Evolutionary conservation across 2,888 invertebrate genomes (phyloP), one percentile per base, ranked within the genome.

Genomic region (Apodemia hepburni): DNA sequence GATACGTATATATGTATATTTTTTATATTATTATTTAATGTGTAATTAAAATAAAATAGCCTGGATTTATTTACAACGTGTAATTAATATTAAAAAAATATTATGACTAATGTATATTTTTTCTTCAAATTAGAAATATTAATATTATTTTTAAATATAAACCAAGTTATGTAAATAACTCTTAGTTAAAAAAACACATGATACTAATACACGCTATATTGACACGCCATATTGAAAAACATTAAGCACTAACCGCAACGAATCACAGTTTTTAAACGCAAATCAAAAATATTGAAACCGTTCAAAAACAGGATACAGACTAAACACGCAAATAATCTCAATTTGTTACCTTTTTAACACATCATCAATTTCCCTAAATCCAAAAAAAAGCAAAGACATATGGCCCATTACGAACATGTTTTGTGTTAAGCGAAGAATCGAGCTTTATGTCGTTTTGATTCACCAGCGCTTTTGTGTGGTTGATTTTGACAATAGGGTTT

Each of bases 401-500:
- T 84, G 83, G 77, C 86, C 47, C 83, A 83, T 88, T 89, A 86
- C 84, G 77, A 81, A 79, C 77, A 47, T 47, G 84, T 87, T 85
- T 84, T 85, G 75, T 78, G 76, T 73, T 74, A 72, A 71, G 79
- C 84, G 82, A 84, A 82, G 85, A 82, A 79, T 80, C 79, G 76
- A 79, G 84, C 84, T 89, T 90, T 87, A 89, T 90, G 88, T 90
- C 90, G 84, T 88, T 91, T 91, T 91, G 90, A 91, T 91, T 87
- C 84, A 90, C 88, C 77, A 80, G 81, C 77, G 72, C 79, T 78
- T 85, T 89, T 90, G 88, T 89, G 81, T 78, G 73, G 74, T 73
- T 73, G 74, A 58, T 60, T 49, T 57, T 81, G 78, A 54, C 51
- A 54, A 54, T 54, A 12, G 51, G 51, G 8, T 51, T 27, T n/a